Percentiles rank a stretch among this genome's conserved stretches.
These are phyloP conservation scores for Acronicta alni DNA, from an alignment of 2,888 invertebrate species.

Conservation along the genomic window DNA sequence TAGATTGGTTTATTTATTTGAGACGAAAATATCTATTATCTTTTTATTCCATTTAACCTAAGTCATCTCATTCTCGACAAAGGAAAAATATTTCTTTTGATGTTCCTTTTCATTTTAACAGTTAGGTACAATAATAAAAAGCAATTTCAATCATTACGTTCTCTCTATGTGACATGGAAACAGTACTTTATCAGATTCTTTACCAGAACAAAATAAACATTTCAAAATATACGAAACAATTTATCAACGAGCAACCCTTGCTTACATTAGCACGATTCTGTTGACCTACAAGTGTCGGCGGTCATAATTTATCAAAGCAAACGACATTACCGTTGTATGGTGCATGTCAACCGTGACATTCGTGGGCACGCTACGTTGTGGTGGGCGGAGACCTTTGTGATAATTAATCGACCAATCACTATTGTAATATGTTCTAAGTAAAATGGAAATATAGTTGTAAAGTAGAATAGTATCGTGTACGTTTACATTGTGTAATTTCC, in stretches of 20 bases:
- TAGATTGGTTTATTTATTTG: background rate
- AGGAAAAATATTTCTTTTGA: too few relatives aligned
- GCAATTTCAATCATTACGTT: too few relatives aligned
- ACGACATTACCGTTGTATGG: conserved; percentile 21
- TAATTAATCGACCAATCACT: conserved; percentile 34
- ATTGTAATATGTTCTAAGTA: background rate
- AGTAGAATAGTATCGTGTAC: too few relatives aligned
- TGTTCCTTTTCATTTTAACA: too few relatives aligned
- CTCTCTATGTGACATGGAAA: too few relatives aligned
- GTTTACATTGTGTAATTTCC: too few relatives aligned
- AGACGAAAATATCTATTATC: too few relatives aligned
- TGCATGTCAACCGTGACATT: conserved; percentile 22
- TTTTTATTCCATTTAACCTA: background rate
- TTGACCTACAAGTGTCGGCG: conserved; percentile 46
- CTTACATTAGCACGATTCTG: conserved; percentile 30
- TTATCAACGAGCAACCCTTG: conserved; percentile 40
- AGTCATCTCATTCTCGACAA: too few relatives aligned
- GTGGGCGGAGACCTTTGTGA: conserved; percentile 36
- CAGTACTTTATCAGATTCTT: too few relatives aligned
- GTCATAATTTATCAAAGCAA: conserved; percentile 44
- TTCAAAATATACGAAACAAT: conserved; percentile 33
- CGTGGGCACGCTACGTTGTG: conserved; percentile 17
- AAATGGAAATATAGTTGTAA: too few relatives aligned
- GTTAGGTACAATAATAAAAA: too few relatives aligned
- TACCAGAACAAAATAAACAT: background rate